A percentile compares a stretch with the other conserved stretches of the same genome.
Evolutionary conservation across 1,140 invertebrate genomes (phyloP).

Genomic region (Leptoteleia sp.): DNA sequence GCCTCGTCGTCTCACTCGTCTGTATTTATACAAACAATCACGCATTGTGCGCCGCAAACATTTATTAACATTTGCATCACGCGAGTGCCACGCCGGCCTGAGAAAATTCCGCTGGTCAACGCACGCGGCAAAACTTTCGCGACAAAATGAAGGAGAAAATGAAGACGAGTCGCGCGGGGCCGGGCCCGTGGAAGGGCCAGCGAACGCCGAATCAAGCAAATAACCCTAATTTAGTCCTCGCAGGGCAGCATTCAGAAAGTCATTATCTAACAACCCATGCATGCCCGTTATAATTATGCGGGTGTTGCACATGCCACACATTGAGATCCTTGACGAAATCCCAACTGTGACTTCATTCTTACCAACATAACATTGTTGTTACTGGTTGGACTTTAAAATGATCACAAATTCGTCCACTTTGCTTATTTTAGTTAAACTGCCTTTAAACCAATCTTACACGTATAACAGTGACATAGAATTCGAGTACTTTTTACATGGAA

Average conservation of each 20-base stretch:
- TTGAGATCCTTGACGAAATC: conserved; percentile 18
- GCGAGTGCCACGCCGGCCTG: conserved; percentile 30
- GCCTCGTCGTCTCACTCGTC: conserved; percentile 23
- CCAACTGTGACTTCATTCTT: conserved; percentile 3
- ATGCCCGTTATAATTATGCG: conserved; percentile 72
- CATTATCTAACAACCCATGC: conserved; percentile 75
- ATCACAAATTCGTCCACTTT: no score
- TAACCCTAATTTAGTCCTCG: conserved; percentile 77
- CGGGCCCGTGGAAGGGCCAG: conserved; percentile 45
- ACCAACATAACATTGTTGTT: not conserved
- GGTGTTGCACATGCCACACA: conserved; percentile 62
- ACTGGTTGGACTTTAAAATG: no score
- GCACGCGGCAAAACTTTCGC: conserved; percentile 50
- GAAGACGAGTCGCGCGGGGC: conserved; percentile 1
- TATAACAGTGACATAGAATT: no score
- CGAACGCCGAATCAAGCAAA: conserved; percentile 69
- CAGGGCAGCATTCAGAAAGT: conserved; percentile 74
- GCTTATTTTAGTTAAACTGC: no score
- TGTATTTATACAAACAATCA: conserved; percentile 60
- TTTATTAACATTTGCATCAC: conserved; percentile 64
- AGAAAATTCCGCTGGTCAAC: conserved; percentile 63
- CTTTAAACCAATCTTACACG: no score
- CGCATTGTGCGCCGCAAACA: conserved; percentile 52
- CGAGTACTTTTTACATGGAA: no score
- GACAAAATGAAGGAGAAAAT: conserved; percentile 61